phyloP scores from a whole-genome alignment of 2,113 vertebrate genomes.

The Heloderma charlesbogerti region DNA sequence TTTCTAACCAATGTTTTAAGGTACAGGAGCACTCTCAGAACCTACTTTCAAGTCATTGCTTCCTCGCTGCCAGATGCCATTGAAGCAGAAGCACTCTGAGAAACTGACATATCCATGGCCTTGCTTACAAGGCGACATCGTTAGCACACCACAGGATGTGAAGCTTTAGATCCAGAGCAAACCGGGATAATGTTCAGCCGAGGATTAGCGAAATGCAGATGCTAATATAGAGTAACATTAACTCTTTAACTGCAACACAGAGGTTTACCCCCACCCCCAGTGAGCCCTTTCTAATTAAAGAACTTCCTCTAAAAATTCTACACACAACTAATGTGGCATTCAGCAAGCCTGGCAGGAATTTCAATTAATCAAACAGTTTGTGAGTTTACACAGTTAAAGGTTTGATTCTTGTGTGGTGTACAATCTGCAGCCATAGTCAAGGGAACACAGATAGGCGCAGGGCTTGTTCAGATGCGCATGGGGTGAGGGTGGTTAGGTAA shows the following conservation, averaged over 20 bases:
- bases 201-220: background rate
- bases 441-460: background rate
- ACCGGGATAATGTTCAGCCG: background rate
- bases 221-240: background rate
- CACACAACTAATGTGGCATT: background rate
- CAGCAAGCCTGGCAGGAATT: background rate
- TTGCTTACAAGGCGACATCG: background rate
- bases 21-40: background rate
- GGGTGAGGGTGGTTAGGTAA: no score
- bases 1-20: background rate
- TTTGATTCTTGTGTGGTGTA: background rate
- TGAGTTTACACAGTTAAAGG: background rate
- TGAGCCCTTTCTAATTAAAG: background rate
- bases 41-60: background rate
- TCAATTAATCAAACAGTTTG: background rate
- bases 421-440: background rate
- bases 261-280: background rate
- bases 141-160: background rate
- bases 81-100: background rate
- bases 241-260: background rate
- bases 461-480: no score
- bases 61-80: background rate
- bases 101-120: background rate
- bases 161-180: background rate
- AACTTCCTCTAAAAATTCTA: background rate